These are phyloP conservation scores for Anoura caudifer DNA, from an alignment of 2,113 vertebrate species.

Conservation along the genomic window DNA sequence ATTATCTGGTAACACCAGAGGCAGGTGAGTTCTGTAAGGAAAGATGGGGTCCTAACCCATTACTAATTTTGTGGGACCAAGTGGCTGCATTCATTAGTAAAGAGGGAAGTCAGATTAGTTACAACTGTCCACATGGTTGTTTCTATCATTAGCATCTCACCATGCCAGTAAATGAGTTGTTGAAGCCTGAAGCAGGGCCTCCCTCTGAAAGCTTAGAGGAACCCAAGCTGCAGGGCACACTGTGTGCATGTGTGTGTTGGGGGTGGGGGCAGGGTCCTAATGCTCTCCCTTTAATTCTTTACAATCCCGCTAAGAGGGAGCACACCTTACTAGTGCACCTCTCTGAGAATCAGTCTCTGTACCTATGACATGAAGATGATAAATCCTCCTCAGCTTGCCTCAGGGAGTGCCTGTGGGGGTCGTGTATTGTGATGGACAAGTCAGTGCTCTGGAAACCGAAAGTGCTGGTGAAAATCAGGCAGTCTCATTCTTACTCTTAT, in stretches of 20 bases:
- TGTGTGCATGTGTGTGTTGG: not conserved
- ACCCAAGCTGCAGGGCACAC: not conserved
- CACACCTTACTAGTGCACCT: accelerated
- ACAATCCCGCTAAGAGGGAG: not conserved
- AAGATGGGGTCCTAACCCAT: not conserved
- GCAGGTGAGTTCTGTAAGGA: not conserved
- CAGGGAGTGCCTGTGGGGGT: not conserved
- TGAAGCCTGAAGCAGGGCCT: constrained; percentile 17
- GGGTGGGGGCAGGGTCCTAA: not conserved
- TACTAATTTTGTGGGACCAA: not conserved
- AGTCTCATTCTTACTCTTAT: not conserved
- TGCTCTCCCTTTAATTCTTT: not conserved
- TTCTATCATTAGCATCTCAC: constrained; percentile 47
- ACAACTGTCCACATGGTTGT: constrained; percentile 1
- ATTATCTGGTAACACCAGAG: not conserved
- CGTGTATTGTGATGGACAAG: not conserved
- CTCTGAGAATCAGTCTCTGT: not conserved
- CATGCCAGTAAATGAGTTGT: constrained; percentile 40
- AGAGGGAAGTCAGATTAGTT: constrained; percentile 51
- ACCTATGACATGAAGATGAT: not conserved
- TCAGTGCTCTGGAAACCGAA: not conserved
- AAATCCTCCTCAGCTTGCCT: not conserved
- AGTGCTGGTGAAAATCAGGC: not conserved
- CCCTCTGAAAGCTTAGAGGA: not conserved
- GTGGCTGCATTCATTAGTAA: not conserved